A percentile compares a stretch with the other conserved stretches of the same genome.
phyloP scores from a whole-genome alignment of 2,113 vertebrate genomes.

The Prunella himalayana region DNA sequence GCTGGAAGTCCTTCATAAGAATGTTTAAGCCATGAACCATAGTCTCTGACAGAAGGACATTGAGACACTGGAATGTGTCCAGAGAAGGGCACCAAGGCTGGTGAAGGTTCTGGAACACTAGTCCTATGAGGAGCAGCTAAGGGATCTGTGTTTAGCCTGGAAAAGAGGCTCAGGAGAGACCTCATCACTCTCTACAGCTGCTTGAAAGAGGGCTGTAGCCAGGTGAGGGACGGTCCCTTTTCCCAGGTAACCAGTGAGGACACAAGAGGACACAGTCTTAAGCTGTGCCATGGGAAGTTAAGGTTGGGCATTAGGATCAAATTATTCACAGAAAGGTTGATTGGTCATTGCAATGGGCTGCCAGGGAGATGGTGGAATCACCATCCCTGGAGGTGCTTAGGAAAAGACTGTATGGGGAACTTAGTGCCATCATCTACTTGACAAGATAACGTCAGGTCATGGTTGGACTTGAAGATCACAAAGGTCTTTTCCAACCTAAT shows the following conservation, averaged over 20 bases:
- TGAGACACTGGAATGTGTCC: neutral
- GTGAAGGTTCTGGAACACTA: neutral
- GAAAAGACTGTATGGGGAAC: neutral
- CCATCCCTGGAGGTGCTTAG: neutral
- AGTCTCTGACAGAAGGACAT: neutral
- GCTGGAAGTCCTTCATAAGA: neutral
- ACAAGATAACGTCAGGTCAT: neutral
- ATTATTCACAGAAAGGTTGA: neutral
- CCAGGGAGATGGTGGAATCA: neutral
- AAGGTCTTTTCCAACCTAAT: neutral
- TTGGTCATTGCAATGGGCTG: neutral
- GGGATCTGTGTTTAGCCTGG: neutral
- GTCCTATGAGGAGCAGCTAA: accelerated
- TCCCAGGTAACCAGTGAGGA: neutral
- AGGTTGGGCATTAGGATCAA: neutral
- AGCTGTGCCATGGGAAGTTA: neutral
- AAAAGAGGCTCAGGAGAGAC: too few species aligned
- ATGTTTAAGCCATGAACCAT: neutral
- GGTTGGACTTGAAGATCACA: neutral
- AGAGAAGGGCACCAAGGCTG: neutral
- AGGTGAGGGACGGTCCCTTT: accelerated
- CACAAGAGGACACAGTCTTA: neutral
- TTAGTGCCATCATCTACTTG: neutral
- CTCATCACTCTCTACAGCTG: neutral
- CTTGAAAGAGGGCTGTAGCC: neutral